Percentiles rank a stretch among this genome's conserved stretches.
Evolutionary conservation across 2,113 vertebrate genomes (phyloP).

Genomic region (Hucho hucho): DNA sequence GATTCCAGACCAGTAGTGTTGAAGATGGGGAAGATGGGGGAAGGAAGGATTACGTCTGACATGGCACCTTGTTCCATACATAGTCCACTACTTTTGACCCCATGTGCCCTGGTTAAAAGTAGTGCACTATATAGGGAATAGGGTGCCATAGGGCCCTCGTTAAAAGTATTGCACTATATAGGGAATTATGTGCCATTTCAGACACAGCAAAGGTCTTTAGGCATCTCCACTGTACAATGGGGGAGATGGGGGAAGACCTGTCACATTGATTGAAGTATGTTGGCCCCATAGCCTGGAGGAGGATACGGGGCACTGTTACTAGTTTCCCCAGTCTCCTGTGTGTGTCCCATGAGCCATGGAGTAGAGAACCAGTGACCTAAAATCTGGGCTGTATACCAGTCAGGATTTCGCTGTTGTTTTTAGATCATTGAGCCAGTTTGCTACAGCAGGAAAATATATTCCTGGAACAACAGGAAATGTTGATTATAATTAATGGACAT

Average conservation of each 20-base stretch:
- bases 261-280: slow-evolving; percentile 61
- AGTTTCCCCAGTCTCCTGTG: slow-evolving; percentile 18
- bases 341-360: slow-evolving; percentile 28
- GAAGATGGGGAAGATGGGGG: slow-evolving; percentile 36
- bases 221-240: slow-evolving; percentile 48
- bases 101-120: too few species aligned
- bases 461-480: too few species aligned
- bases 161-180: too few species aligned
- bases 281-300: slow-evolving; percentile 52
- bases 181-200: too few species aligned
- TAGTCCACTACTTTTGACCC: too few species aligned
- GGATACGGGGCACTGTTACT: slow-evolving; percentile 25
- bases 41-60: too few species aligned
- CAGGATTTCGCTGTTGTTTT: not conserved
- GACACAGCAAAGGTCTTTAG: slow-evolving; percentile 30
- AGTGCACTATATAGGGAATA: too few species aligned
- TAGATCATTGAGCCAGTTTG: too few species aligned
- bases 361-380: slow-evolving; percentile 13
- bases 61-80: too few species aligned
- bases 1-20: not conserved
- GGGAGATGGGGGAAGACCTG: slow-evolving; percentile 36
- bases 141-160: too few species aligned
- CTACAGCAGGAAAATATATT: too few species aligned
- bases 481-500: too few species aligned
- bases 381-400: not conserved